Evolutionary conservation across 2,888 invertebrate genomes (phyloP).

Genomic region (Argyra leucocephala): DNA sequence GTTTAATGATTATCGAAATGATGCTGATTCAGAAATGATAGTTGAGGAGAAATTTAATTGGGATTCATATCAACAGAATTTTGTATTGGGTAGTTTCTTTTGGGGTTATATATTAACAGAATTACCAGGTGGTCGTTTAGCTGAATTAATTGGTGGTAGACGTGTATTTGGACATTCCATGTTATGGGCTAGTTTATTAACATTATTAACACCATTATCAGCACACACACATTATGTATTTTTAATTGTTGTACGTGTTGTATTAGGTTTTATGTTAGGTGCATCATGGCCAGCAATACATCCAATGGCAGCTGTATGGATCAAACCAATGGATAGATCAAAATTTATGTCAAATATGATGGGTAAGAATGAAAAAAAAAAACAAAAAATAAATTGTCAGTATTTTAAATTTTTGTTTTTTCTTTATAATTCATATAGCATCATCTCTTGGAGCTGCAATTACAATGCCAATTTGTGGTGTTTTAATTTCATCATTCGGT

Average conservation of each 20-base stretch:
- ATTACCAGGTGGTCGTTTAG: conserved; percentile 76
- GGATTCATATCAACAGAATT: conserved; percentile 69
- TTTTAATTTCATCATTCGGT: conserved; percentile 66
- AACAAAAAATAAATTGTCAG: neutral
- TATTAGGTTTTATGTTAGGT: conserved; percentile 71
- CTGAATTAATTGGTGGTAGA: conserved; percentile 71
- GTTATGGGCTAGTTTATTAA: conserved; percentile 68
- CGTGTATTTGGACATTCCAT: conserved; percentile 82
- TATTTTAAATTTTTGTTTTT: conserved; percentile 9
- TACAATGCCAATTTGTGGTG: conserved; percentile 79
- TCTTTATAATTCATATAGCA: conserved; percentile 49
- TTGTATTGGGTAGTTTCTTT: conserved; percentile 78
- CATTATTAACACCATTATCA: conserved; percentile 68
- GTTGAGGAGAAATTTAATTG: conserved; percentile 55
- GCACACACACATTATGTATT: conserved; percentile 60
- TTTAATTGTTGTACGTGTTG: conserved; percentile 60
- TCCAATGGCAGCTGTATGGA: conserved; percentile 88
- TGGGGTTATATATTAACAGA: conserved; percentile 88
- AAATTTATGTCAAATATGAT: conserved; percentile 89
- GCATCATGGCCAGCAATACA: conserved; percentile 92
- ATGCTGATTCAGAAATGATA: conserved; percentile 21
- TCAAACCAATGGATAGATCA: conserved; percentile 85
- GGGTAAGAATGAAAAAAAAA: conserved; percentile 48
- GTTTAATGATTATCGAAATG: conserved; percentile 14
- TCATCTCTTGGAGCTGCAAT: conserved; percentile 85